Percentiles rank a stretch among this genome's conserved stretches.
Conservation (phyloP, 1,140 invertebrate genomes). For the Stegodyphus dumicola region DNA sequence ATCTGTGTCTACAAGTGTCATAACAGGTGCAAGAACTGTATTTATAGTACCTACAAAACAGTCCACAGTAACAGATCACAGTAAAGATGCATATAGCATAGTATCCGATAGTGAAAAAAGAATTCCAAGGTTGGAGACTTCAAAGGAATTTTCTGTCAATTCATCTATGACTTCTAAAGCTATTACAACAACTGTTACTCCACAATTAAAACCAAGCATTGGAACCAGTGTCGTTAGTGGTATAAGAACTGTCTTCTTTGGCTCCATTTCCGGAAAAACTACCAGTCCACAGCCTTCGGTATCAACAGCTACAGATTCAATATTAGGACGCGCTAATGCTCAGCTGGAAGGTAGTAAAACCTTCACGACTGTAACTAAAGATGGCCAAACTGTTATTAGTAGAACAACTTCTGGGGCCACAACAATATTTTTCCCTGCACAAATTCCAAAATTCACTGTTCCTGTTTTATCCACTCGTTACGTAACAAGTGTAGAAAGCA, state of each 20-base stretch:
- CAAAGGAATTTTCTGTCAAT: background rate
- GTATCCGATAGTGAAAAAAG: background rate
- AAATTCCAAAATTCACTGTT: conserved; percentile 12
- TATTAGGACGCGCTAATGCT: conserved; percentile 17
- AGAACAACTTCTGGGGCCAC: conserved; percentile 57
- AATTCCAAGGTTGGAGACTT: conserved; percentile 13
- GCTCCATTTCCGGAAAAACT: background rate
- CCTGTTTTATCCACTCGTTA: conserved; percentile 55
- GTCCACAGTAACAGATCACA: background rate
- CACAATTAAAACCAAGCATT: conserved; percentile 28
- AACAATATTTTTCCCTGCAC: conserved; percentile 62
- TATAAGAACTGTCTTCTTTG: conserved; percentile 57
- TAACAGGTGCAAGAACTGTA: conserved; percentile 54
- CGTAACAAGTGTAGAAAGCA: conserved; percentile 63
- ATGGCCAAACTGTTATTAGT: conserved; percentile 55
- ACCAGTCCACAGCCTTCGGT: background rate
- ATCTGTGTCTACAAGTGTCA: conserved; percentile 44
- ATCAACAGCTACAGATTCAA: background rate
- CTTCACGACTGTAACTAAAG: conserved; percentile 52
- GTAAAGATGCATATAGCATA: conserved; percentile 19
- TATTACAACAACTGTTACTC: background rate
- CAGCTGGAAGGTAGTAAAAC: conserved; percentile 10
- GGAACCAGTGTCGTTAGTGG: conserved; percentile 49
- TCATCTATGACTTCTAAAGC: conserved; percentile 10
- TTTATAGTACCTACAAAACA: conserved; percentile 51